Evolutionary conservation across 2,113 vertebrate species (phyloP).

Genomic region (Chunga burmeisteri): DNA sequence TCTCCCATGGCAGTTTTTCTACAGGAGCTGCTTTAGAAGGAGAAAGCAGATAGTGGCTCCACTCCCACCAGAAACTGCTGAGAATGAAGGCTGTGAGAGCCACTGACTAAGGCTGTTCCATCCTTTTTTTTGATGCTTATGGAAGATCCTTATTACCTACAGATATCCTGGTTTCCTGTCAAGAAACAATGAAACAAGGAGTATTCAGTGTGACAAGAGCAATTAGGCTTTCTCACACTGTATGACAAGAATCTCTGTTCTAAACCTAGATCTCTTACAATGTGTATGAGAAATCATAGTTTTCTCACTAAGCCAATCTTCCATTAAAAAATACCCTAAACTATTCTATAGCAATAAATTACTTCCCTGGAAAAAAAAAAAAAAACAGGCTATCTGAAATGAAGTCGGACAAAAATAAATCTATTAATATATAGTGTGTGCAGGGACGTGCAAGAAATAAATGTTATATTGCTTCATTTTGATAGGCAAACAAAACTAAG

Average conservation of each 20-base stretch:
- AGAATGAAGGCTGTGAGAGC: background rate
- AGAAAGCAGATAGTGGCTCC: background rate
- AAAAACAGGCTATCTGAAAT: background rate
- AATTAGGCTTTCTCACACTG: background rate
- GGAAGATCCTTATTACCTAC: background rate
- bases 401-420: constrained; percentile 8
- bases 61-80: background rate
- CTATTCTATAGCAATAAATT: background rate
- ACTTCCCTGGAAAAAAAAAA: background rate
- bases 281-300: background rate
- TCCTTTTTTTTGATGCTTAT: background rate
- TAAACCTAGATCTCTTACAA: background rate
- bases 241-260: background rate
- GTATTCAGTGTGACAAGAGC: background rate
- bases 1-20: background rate
- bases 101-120: background rate
- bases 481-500: background rate
- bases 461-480: background rate
- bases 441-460: background rate
- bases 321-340: background rate
- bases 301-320: background rate
- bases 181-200: background rate
- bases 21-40: background rate
- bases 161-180: background rate
- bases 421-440: background rate